These are phyloP conservation scores for Bothrops jararaca DNA, from an alignment of 2,113 vertebrate genomes.

Conservation along the genomic window DNA sequence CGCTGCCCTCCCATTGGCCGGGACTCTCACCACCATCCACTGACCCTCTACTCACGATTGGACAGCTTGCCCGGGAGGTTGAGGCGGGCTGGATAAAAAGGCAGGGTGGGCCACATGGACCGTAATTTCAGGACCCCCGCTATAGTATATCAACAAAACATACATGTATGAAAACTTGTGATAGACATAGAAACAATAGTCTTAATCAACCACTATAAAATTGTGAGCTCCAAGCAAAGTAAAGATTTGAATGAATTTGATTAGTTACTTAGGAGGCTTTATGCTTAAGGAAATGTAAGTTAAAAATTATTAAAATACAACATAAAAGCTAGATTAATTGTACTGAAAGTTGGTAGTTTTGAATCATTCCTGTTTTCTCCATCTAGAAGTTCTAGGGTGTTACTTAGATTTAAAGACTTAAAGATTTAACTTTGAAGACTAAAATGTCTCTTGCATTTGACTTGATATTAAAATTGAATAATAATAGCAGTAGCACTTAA, in stretches of 20 bases:
- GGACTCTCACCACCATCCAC: no score
- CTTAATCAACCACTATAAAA: background rate
- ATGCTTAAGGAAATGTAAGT: background rate
- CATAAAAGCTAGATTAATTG: background rate
- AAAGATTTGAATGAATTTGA: background rate
- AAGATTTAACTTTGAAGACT: background rate
- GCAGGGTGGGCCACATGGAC: no score
- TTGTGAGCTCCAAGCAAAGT: background rate
- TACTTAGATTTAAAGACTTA: background rate
- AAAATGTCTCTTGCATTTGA: background rate
- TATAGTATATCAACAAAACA: background rate
- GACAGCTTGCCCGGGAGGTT: no score
- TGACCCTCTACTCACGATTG: no score
- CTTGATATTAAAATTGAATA: background rate
- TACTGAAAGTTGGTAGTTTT: background rate
- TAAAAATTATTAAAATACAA: background rate
- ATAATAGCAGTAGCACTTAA: background rate
- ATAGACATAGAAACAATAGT: background rate
- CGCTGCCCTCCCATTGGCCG: no score
- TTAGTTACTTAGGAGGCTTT: background rate
- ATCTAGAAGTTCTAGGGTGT: background rate
- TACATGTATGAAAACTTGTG: background rate
- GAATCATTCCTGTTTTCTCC: background rate
- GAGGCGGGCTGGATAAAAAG: no score
- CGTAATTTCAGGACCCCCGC: no score